Base-by-base conservation (phyloP, 2,113 vertebrate species). In the Grantiella picta region DNA sequence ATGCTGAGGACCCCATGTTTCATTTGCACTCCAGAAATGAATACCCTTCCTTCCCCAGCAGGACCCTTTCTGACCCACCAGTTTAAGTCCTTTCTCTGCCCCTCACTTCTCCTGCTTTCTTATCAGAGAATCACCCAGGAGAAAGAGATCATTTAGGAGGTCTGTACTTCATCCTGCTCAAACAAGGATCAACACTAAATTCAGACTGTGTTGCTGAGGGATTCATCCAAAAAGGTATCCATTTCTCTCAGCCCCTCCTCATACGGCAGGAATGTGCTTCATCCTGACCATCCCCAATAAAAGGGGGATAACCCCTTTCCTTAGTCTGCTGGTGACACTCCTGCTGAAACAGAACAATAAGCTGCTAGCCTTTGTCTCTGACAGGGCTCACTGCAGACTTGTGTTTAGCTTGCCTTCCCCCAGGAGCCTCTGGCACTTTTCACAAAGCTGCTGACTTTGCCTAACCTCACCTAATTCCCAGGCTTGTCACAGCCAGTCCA, bases 21-120 rank as follows among this genome's bases (percentile, higher is more conserved):
- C 86, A 68, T 93, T 86, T 89, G 69, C 77, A 68, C 56, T 90
- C 60, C 33, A 83, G 60, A 93, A 89, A 86, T 63, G 60, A 94
- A 52, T 28, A 68, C 19, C 12, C 4, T 54, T 91, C 36, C 50
- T 63, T 59, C 27, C 65, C 11, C 86, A 93, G 80, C 60, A 82
- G 40, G 83, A 78, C 19, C 27, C 12, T 69, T 65, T 70, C 68
- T 71, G 71, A 83, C 36, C 47, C n/a, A 65, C 9, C 13, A 42
- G 8, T 70, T 29, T 63, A 27, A 72, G 44, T 57, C 63, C 36
- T 65, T 84, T 71, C 40, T 60, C 22, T 49, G 17, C 9, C 15
- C 12, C 15, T 20, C 7, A 15, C 5, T 40, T 21, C 19, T 47
- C 64, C 36, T 44, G 7, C 19, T 88, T 54, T 93, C 60, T 83